Evolutionary conservation across 1,140 invertebrate genomes (phyloP), one percentile per base, ranked within the genome.

Genomic region (Drosophila ananassae): DNA sequence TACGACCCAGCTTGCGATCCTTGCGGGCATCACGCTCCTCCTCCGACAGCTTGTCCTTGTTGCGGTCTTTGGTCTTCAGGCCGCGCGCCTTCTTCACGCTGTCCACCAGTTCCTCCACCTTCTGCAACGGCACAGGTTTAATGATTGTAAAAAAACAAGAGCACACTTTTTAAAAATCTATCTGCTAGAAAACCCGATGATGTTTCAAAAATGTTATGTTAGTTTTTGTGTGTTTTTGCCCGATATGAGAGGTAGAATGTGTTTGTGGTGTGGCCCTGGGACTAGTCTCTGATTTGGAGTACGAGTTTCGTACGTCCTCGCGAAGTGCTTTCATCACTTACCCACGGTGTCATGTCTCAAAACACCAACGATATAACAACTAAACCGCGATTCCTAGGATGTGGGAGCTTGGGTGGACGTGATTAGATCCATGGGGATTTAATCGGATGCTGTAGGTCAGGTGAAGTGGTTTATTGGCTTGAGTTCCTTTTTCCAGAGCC

Each of bases 1-100:
- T 96, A 22, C 95, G 93, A 24, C 94, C 95, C 73, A 95, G 91
- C 92, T 96, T 96, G 84, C 95, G 94, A 90, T 96, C 96, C 92
- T 95, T 95, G 50, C 95, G 94, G 17, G 95, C 93, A 82, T 96
- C 95, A 62, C 95, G 94, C 59, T 95, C 94, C 76, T 95, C 95
- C 24, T 91, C 90, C 17, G 91, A 92, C 5, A 93, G 82, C 71
- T 94, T 93, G 30, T 93, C 93, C 47, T 92, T 90, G 89, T 92
- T 90, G 82, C 93, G 93, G 66, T 89, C 93, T 93, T 95, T 96
- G 67, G 89, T 93, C 91, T 95, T 96, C 82, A 92, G 92, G 2
- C 93, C 94, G 56, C 94, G 94, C 92, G 94, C 95, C 89, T 94
- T 96, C 92, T 95, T 96, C 84, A 94, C 95, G 92, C 63, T 91